phyloP scores from a whole-genome alignment of 2,113 vertebrate genomes.

The Uropsilus gracilis region DNA sequence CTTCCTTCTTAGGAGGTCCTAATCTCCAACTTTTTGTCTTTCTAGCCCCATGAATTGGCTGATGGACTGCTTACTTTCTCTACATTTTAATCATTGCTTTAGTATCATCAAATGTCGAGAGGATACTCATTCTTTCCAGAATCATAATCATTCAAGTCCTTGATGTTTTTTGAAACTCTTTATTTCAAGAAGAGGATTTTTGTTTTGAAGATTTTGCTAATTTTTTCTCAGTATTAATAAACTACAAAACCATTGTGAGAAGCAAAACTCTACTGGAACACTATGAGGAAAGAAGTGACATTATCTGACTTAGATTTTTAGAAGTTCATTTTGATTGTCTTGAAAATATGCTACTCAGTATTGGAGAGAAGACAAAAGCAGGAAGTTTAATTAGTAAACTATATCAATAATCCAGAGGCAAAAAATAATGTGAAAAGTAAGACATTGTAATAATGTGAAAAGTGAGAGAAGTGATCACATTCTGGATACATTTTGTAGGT shows the following conservation, averaged over 20 bases:
- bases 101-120: background rate
- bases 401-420: background rate
- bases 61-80: background rate
- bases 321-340: background rate
- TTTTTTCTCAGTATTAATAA: background rate
- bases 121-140: background rate
- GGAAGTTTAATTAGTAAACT: background rate
- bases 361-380: background rate
- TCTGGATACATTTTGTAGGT: background rate
- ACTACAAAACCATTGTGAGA: background rate
- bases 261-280: background rate
- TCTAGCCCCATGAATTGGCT: background rate
- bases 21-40: background rate
- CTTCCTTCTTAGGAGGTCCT: background rate
- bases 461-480: background rate
- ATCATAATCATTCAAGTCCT: background rate
- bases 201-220: background rate
- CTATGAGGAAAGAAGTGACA: background rate
- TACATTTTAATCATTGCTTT: background rate
- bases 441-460: background rate
- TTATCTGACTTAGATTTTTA: background rate
- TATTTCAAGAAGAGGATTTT: background rate
- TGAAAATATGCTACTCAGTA: background rate
- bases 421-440: background rate
- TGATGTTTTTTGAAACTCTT: background rate